These are phyloP conservation scores for Fulmarus glacialis DNA, from an alignment of 2,113 vertebrate species.

Conservation along the genomic window DNA sequence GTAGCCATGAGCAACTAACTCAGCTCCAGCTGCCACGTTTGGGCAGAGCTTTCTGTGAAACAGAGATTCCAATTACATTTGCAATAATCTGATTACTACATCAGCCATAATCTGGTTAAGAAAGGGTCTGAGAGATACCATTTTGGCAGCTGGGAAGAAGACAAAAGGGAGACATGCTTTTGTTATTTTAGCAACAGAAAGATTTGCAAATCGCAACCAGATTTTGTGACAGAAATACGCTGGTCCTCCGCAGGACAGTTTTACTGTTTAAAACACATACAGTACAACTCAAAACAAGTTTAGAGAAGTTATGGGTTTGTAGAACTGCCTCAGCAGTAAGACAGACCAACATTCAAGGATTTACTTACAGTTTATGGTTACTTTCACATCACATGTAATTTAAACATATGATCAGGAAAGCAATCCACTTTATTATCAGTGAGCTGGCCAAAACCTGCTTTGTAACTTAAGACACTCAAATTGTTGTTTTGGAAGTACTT, in stretches of 20 bases:
- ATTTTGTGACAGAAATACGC: not conserved
- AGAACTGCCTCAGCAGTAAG: not conserved
- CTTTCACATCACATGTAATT: not conserved
- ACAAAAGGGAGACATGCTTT: not conserved
- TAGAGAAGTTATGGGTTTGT: not conserved
- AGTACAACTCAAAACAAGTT: not conserved
- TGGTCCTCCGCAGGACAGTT: not conserved
- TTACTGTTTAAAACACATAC: not conserved
- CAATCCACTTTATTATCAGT: not conserved
- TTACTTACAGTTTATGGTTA: not conserved
- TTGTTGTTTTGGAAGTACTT: not conserved
- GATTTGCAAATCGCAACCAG: not conserved
- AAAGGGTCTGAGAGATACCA: not conserved
- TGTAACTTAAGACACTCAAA: not conserved
- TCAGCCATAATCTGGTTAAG: slow-evolving; percentile 49
- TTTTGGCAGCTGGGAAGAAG: not conserved
- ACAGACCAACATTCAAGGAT: not conserved
- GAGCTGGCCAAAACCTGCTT: not conserved
- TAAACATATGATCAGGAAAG: not conserved
- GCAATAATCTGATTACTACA: slow-evolving; percentile 50
- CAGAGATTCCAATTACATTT: slow-evolving; percentile 51
- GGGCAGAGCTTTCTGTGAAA: slow-evolving; percentile 13
- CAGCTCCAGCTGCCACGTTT: not conserved
- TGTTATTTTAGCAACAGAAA: not conserved
- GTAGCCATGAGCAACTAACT: not conserved